Evolutionary conservation across 2,797 vertebrate species (phyloP), one percentile per base, ranked within the genome.

Genomic region (Cheirogaleus major): DNA sequence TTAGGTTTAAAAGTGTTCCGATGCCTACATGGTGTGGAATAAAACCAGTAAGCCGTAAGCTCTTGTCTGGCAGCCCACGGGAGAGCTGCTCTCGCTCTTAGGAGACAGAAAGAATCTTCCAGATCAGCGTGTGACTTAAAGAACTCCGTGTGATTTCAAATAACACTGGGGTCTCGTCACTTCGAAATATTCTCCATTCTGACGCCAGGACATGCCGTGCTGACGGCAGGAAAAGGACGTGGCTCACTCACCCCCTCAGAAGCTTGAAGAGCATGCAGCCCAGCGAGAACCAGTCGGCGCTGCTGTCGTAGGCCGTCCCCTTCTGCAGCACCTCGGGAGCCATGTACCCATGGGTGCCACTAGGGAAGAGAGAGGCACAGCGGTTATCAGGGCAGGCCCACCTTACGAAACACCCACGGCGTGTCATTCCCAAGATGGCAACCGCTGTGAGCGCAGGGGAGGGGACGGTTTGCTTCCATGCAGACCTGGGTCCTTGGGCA

Each of bases 231-330:
- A 14, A 0, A 0, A 43, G 73, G 59, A 7, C 1, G 11, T 55
- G 11, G 3, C 2, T 84, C 95, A 97, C 99, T 99, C 99, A 99
- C 99, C 99, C 99, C 98, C 99, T 98, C 50, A 99, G 99, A 4
- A 99, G 99, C 92, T 99, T 99, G 99, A 99, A 99, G 75, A 99
- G 99, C 99, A 99, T 99, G 98, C 99, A 99, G 95, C 99, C 99
- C 97, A 99, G 98, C 5, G 99, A 99, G 99, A 99, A 99, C 99
- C 99, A 99, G 98, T 99, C 99, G 0, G 99, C 99, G 0, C 99
- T 99, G 99, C 99, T 99, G 98, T 99, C 99, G 0, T 99, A 99
- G 0, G 99, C 99, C 0, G 99, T 99, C 67, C 99, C 99, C 98
- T 99, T 99, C 99, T 99, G 99, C 23, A 99, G 99, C 82, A 99